Base-by-base conservation (phyloP, 2,888 invertebrate species). In the Tetragnatha montana region DNA sequence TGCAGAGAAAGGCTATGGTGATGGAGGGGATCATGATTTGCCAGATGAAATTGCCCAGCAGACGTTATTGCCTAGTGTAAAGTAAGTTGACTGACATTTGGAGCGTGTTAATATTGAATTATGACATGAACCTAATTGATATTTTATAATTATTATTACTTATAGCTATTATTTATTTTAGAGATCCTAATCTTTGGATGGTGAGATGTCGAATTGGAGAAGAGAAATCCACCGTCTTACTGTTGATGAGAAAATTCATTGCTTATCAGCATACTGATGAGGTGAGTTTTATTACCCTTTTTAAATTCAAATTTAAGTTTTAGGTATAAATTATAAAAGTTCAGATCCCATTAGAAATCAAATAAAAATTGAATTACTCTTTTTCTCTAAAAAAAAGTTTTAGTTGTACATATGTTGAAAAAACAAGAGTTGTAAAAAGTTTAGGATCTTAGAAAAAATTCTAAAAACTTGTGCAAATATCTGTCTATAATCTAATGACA, bases 181-280 rank as follows among this genome's bases (percentile, higher is more conserved):
- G 96, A 93, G 99, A 99, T 94, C 99, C 99, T 0, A 99, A 99
- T 94, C 94, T 99, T 91, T 99, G 99, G 99, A 98, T 99, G 97
- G 97, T 99, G 0, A 98, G 98, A 93, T 99, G 99, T 93, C 96
- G 98, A 68, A 97, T 98, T 92, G 99, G 99, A 0, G 99, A 99
- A 93, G 99, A 99, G 93, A 99, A 98, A 93, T 95, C 96, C 0
- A 99, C 99, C 0, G 97, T 97, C 6, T 94, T 99, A 17, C 95
- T 97, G 22, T 94, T 99, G 21, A 99, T 99, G 99, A 95, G 99
- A 87, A 99, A 99, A 94, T 98, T 96, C 92, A 95, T 99, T 82
- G 97, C 99, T 0, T 99, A 97, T 93, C 96, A 97, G 93, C 94
- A 94, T 92, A 96, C 96, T 1, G 94, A 95, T 69, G 97, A 98